Conservation (phyloP, 1,140 invertebrate species). For the Harlomillsia oculata region DNA sequence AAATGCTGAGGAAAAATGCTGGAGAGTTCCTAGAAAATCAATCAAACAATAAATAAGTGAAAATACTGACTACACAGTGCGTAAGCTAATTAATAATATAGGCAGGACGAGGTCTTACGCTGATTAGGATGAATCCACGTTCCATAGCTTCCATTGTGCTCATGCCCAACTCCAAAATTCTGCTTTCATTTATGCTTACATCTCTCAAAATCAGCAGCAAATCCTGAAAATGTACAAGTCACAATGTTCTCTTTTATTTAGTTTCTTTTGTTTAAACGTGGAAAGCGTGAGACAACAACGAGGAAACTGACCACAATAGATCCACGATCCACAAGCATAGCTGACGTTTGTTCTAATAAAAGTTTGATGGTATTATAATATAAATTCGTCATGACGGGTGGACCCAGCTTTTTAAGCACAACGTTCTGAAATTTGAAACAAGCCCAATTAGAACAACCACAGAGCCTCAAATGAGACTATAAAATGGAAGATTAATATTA, state of each 20-base stretch:
- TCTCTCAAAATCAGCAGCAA: conserved; percentile 23
- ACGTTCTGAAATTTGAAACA: conserved; percentile 44
- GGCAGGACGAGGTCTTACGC: no score
- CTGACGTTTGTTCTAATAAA: conserved; percentile 83
- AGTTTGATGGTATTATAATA: conserved; percentile 94
- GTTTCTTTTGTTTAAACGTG: not conserved
- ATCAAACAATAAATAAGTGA: conserved; percentile 26
- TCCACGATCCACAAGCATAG: conserved; percentile 76
- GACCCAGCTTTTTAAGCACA: conserved; percentile 85
- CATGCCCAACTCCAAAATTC: no score
- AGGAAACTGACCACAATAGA: not conserved
- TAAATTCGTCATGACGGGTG: conserved; percentile 85
- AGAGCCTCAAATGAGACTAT: not conserved
- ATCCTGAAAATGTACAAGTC: conserved; percentile 21
- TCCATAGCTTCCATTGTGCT: conserved; percentile 28
- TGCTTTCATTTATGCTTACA: no score
- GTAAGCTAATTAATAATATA: not conserved
- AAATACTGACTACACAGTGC: not conserved
- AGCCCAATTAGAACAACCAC: conserved; percentile 1
- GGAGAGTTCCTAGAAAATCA: conserved; percentile 63
- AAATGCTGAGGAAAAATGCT: conserved; percentile 89
- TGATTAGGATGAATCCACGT: conserved; percentile 30
- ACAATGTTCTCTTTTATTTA: not conserved
- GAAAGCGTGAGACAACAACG: no score
- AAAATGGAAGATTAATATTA: not conserved